Evolutionary conservation across 2,888 invertebrate species (phyloP).

Genomic region (Bursaphelenchus okinawaensis): DNA sequence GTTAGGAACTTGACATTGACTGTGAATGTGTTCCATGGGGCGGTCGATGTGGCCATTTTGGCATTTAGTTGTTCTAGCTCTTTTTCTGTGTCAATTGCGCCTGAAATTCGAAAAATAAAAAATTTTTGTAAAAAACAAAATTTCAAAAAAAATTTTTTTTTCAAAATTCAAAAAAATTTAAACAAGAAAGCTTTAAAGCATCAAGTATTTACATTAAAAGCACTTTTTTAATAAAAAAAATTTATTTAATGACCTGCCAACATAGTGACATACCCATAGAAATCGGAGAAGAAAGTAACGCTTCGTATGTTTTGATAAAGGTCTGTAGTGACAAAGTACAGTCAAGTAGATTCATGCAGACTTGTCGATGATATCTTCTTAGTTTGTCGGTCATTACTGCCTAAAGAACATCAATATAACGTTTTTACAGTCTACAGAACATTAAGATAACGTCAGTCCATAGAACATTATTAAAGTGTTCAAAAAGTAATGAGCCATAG

Average conservation of each 20-base stretch:
- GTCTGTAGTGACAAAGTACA: constrained; percentile 19
- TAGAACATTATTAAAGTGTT: not conserved
- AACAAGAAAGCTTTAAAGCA: not conserved
- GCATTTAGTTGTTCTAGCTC: constrained; percentile 19
- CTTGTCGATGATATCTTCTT: constrained; percentile 19
- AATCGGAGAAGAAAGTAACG: constrained; percentile 22
- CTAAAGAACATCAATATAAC: not conserved
- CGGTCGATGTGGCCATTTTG: constrained; percentile 11
- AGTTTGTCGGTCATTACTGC: constrained; percentile 17
- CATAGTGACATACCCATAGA: constrained; percentile 15
- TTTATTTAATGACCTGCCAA: not conserved
- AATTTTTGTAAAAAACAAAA: not conserved
- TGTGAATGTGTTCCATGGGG: constrained; percentile 22
- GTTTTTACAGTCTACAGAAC: not conserved
- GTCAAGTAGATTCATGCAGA: constrained; percentile 15
- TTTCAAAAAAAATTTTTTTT: constrained; percentile 4
- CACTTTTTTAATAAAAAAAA: not conserved
- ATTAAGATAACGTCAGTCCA: not conserved
- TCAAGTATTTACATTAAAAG: no score
- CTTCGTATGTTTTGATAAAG: constrained; percentile 21
- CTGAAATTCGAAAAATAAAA: constrained; percentile 13
- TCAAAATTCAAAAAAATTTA: constrained; percentile 21
- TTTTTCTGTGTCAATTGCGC: constrained; percentile 16
- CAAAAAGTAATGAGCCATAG: not conserved
- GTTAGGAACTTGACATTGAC: constrained; percentile 13